A percentile compares a stretch with the other conserved stretches of the same genome.
These are phyloP conservation scores for Catharus ustulatus DNA, from an alignment of 2,797 vertebrate species.

Conservation along the genomic window DNA sequence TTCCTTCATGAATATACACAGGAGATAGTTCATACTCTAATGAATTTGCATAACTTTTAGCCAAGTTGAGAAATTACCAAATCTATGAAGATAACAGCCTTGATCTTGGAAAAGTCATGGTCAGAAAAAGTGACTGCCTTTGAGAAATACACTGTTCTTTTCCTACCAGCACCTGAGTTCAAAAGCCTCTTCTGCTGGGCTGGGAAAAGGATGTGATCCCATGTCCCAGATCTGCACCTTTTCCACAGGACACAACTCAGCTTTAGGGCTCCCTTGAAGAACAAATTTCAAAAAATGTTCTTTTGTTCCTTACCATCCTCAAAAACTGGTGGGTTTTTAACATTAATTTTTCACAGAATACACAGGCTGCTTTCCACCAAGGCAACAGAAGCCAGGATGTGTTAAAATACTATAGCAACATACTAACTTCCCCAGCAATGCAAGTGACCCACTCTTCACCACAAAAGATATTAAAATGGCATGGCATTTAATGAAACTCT, in stretches of 20 bases:
- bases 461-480: not conserved
- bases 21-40: not conserved
- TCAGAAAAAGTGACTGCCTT: not conserved
- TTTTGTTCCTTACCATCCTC: not conserved
- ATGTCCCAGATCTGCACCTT: not conserved
- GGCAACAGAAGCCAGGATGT: not conserved
- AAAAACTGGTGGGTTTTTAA: not conserved
- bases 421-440: not conserved
- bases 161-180: not conserved
- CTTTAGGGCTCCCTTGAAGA: not conserved
- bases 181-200: not conserved
- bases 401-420: not conserved
- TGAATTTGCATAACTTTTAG: not conserved
- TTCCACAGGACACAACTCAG: not conserved
- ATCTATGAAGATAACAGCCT: not conserved
- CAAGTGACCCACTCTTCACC: not conserved
- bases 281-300: not conserved
- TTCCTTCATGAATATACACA: not conserved
- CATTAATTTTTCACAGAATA: not conserved
- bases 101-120: not conserved
- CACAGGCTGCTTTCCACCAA: not conserved
- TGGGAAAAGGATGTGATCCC: not conserved
- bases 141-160: not conserved
- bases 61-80: not conserved
- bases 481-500: not conserved